A percentile compares a stretch with the other conserved stretches of the same genome.
These are phyloP conservation scores for Volucella inflata DNA, from an alignment of 2,888 invertebrate genomes.

Conservation along the genomic window DNA sequence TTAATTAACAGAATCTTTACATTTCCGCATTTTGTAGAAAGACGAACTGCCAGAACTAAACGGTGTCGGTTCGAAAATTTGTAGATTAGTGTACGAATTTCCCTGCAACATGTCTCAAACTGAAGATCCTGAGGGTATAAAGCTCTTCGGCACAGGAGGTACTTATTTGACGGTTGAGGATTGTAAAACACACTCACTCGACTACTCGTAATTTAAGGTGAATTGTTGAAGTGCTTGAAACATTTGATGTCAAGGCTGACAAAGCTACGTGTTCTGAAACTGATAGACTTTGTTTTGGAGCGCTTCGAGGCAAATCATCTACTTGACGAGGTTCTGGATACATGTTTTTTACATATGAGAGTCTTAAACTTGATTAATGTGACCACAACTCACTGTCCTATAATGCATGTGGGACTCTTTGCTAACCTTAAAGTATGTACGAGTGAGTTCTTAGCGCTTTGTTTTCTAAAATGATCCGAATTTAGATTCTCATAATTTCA, in stretches of 20 bases:
- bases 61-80: constrained; percentile 86
- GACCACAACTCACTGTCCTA: constrained; percentile 88
- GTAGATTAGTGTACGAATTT: constrained; percentile 88
- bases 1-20: constrained; percentile 12
- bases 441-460: background rate
- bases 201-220: constrained; percentile 81
- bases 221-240: constrained; percentile 87
- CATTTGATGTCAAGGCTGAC: constrained; percentile 88
- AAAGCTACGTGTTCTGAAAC: constrained; percentile 87
- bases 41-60: constrained; percentile 79
- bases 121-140: constrained; percentile 86
- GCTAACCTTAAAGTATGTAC: constrained; percentile 87
- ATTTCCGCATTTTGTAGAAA: constrained; percentile 33
- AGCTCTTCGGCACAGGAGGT: constrained; percentile 91
- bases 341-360: constrained; percentile 87
- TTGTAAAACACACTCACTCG: background rate
- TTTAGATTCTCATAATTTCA: constrained; percentile 87
- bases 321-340: constrained; percentile 88
- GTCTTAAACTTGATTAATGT: constrained; percentile 89
- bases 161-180: background rate
- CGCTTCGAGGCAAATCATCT: constrained; percentile 88
- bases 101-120: constrained; percentile 89
- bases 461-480: background rate
- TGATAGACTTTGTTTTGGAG: constrained; percentile 90
- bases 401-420: constrained; percentile 91